Percentiles rank a stretch among this genome's conserved stretches.
phyloP scores from a whole-genome alignment of 2,797 vertebrate genomes.

The Cygnus olor region DNA sequence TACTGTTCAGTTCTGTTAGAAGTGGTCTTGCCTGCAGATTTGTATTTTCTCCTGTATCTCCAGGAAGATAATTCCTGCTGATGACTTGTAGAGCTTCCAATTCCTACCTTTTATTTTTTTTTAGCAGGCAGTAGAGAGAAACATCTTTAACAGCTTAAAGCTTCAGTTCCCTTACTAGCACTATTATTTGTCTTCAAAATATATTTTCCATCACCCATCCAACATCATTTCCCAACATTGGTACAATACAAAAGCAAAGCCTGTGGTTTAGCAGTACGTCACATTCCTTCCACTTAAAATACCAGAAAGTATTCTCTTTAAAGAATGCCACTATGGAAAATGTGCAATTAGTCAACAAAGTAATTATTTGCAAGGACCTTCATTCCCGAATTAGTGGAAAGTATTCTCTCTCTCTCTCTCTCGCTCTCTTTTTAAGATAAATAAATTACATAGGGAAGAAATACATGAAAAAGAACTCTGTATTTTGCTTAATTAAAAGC shows the following conservation, averaged over 20 bases:
- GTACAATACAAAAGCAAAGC: background rate
- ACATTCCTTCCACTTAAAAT: background rate
- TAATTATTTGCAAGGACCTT: background rate
- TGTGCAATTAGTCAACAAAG: background rate
- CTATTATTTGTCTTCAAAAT: background rate
- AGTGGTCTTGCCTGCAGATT: background rate
- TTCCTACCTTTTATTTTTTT: conserved; percentile 22
- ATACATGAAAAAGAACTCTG: background rate
- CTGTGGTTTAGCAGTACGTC: background rate
- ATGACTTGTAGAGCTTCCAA: background rate
- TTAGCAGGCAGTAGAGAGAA: conserved; percentile 16
- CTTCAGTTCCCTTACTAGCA: background rate
- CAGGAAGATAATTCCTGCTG: conserved; percentile 21
- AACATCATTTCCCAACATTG: background rate
- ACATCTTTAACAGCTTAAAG: background rate
- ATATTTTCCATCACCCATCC: background rate
- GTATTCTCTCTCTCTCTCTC: background rate
- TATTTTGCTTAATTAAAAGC: background rate
- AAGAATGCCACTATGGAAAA: background rate
- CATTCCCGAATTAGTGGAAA: background rate
- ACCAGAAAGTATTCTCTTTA: background rate
- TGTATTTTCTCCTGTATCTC: conserved; percentile 17
- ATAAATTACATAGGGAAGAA: background rate
- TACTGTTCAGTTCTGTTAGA: background rate
- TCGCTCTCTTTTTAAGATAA: background rate